Evolutionary conservation across 2,113 vertebrate genomes (phyloP).

Genomic region (Carassius gibelio): DNA sequence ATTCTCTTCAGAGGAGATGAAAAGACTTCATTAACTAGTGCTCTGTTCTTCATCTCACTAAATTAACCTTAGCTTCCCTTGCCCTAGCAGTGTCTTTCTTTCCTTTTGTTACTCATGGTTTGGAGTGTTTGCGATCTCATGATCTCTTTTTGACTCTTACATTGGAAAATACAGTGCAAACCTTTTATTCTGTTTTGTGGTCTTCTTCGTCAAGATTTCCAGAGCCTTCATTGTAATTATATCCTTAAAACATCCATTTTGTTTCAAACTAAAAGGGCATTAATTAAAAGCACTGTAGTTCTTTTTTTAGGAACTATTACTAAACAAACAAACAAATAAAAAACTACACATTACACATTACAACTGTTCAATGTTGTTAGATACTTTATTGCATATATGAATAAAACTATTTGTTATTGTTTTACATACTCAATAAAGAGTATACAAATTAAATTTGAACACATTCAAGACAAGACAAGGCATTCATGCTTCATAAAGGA

Average conservation of each 20-base stretch:
- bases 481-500: background rate
- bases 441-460: too few relatives aligned
- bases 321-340: too few relatives aligned
- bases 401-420: background rate
- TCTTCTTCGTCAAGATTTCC: background rate
- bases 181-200: background rate
- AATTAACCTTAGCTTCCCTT: conserved; percentile 5
- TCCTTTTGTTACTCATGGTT: conserved; percentile 2
- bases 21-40: conserved; percentile 36
- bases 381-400: too few relatives aligned
- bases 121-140: background rate
- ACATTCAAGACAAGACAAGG: too few relatives aligned
- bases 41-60: conserved; percentile 31
- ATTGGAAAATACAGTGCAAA: background rate
- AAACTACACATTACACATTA: too few relatives aligned
- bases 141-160: background rate
- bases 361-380: too few relatives aligned
- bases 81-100: background rate
- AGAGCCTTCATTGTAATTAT: background rate
- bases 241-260: conserved; percentile 16
- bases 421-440: background rate
- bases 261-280: background rate
- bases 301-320: background rate
- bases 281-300: background rate
- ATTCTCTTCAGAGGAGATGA: conserved; percentile 33